Evolutionary conservation across 2,797 vertebrate species (phyloP).

Genomic region (Nannoperca australis): DNA sequence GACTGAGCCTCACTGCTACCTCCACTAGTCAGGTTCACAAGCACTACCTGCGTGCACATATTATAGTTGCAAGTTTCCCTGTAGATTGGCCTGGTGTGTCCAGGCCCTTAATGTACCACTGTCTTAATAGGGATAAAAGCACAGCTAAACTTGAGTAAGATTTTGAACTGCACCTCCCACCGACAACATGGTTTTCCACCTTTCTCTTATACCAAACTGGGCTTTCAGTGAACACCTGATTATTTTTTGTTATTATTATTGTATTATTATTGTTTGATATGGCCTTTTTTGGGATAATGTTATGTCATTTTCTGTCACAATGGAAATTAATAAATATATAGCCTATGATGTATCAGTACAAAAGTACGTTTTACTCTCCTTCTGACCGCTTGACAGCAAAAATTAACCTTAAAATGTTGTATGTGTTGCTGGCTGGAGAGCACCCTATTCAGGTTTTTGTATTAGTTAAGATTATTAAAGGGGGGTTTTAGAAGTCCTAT

Average conservation of each 20-base stretch:
- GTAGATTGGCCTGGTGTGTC: background rate
- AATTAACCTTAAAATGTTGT: background rate
- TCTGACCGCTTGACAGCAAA: background rate
- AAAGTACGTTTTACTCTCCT: background rate
- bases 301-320: background rate
- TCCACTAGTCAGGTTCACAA: background rate
- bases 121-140: background rate
- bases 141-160: background rate
- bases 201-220: background rate
- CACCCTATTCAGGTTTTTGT: slow-evolving; percentile 16
- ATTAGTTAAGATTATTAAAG: slow-evolving; percentile 19
- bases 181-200: background rate
- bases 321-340: too few relatives aligned
- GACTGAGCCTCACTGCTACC: background rate
- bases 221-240: background rate
- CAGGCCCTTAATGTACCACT: too few relatives aligned
- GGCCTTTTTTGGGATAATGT: too few relatives aligned
- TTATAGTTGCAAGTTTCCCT: background rate
- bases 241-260: too few relatives aligned
- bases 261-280: too few relatives aligned
- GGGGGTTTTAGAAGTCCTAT: slow-evolving; percentile 19
- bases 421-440: background rate
- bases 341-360: too few relatives aligned
- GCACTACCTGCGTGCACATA: background rate
- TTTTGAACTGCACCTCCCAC: background rate